These are phyloP conservation scores for Nomada fabriciana DNA, from an alignment of 2,888 invertebrate species.

Conservation along the genomic window DNA sequence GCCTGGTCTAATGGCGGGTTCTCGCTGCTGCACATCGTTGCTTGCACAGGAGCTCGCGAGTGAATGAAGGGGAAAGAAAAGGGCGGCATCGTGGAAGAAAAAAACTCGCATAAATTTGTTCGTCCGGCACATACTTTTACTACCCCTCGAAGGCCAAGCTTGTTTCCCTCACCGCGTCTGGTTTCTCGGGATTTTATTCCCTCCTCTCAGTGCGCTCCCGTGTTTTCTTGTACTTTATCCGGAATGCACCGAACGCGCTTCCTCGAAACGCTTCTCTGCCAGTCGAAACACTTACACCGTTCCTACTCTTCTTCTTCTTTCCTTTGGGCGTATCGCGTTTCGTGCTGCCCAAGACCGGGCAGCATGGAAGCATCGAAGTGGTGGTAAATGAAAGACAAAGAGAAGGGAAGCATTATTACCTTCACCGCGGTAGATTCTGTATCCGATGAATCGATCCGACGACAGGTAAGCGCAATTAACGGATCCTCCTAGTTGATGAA, in stretches of 20 bases:
- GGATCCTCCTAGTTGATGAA: conserved; percentile 30
- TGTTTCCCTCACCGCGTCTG: background rate
- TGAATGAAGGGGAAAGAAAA: conserved; percentile 19
- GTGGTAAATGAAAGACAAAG: background rate
- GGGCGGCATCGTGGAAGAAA: conserved; percentile 46
- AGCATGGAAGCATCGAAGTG: background rate
- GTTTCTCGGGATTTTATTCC: conserved; percentile 30
- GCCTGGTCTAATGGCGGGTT: conserved; percentile 59
- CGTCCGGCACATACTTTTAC: conserved; percentile 45
- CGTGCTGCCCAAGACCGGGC: background rate
- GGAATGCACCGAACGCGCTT: background rate
- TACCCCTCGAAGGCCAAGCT: conserved; percentile 31
- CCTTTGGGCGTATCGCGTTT: background rate
- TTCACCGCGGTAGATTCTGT: background rate
- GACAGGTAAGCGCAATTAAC: conserved; percentile 24
- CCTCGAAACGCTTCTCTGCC: background rate
- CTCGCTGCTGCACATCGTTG: conserved; percentile 35
- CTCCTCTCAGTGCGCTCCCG: background rate
- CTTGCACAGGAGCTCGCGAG: conserved; percentile 39
- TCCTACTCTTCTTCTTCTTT: background rate
- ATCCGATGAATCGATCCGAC: conserved; percentile 7
- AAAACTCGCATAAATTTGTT: conserved; percentile 60
- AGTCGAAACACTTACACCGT: background rate
- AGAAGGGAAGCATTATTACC: background rate
- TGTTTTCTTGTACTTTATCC: background rate